phyloP scores from a whole-genome alignment of 2,113 vertebrate genomes.

The Albula goreensis region DNA sequence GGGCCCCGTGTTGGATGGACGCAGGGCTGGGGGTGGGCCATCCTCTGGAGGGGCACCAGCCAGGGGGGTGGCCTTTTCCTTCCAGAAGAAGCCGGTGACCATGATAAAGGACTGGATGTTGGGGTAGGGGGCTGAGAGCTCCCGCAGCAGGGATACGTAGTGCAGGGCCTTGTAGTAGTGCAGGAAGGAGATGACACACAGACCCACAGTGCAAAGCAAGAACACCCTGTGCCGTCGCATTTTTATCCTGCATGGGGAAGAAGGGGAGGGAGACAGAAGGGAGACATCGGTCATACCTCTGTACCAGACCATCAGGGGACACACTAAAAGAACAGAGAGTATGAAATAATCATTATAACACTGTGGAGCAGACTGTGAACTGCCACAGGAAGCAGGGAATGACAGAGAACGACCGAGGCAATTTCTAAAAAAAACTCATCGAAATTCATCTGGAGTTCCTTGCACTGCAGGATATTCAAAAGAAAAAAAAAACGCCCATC shows the following conservation, averaged over 20 bases:
- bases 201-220: slow-evolving; percentile 97
- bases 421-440: neutral
- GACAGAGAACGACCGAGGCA: no score
- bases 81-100: slow-evolving; percentile 86
- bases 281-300: neutral
- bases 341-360: neutral
- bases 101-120: slow-evolving; percentile 94
- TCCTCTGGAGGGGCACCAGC: slow-evolving; percentile 76
- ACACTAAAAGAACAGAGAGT: neutral
- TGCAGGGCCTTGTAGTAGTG: slow-evolving; percentile 98
- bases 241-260: slow-evolving; percentile 82
- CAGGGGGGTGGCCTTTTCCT: slow-evolving; percentile 80
- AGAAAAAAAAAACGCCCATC: neutral
- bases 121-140: slow-evolving; percentile 92
- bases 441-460: neutral
- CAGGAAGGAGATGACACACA: slow-evolving; percentile 98
- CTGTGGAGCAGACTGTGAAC: neutral
- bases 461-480: no score
- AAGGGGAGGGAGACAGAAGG: neutral
- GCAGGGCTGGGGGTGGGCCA: slow-evolving; percentile 72
- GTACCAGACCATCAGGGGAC: neutral
- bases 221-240: slow-evolving; percentile 98
- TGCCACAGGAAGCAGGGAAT: neutral
- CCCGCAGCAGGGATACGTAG: slow-evolving; percentile 92
- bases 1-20: slow-evolving; percentile 63